Percentiles rank a stretch among this genome's conserved stretches.
These are phyloP conservation scores for Cinclus mexicanus DNA, from an alignment of 2,113 vertebrate species.

Conservation along the genomic window DNA sequence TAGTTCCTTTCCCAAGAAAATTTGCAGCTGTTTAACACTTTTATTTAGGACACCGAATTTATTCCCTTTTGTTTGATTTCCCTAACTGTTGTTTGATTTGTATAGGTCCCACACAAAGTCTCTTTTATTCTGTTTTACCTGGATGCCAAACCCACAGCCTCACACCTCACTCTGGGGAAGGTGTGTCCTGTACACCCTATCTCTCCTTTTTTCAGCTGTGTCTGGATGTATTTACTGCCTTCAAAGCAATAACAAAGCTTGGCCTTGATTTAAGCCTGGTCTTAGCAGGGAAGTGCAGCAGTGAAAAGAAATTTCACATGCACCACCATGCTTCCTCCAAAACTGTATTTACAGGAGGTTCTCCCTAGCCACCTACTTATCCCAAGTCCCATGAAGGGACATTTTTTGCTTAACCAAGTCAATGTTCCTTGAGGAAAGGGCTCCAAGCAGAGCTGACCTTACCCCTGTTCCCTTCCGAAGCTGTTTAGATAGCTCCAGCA, in stretches of 20 bases:
- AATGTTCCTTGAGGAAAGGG: neutral
- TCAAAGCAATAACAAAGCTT: neutral
- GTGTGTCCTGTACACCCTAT: neutral
- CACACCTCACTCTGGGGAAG: neutral
- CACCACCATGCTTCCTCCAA: neutral
- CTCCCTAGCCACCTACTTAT: neutral
- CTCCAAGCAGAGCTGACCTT: neutral
- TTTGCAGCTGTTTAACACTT: neutral
- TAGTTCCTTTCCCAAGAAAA: neutral
- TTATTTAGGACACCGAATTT: neutral
- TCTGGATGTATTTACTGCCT: neutral
- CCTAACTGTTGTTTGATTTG: neutral
- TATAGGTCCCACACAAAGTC: neutral
- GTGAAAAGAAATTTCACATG: neutral
- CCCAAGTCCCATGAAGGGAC: neutral
- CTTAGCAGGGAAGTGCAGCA: neutral
- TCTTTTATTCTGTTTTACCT: neutral
- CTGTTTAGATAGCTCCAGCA: neutral
- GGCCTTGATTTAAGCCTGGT: neutral
- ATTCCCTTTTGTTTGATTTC: neutral
- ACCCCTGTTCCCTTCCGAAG: neutral
- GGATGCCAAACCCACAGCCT: neutral
- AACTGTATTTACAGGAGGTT: neutral
- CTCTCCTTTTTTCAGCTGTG: neutral
- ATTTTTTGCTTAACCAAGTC: neutral